Base-by-base conservation (phyloP, 2,888 invertebrate species). In the Aspidiotus destructor region DNA sequence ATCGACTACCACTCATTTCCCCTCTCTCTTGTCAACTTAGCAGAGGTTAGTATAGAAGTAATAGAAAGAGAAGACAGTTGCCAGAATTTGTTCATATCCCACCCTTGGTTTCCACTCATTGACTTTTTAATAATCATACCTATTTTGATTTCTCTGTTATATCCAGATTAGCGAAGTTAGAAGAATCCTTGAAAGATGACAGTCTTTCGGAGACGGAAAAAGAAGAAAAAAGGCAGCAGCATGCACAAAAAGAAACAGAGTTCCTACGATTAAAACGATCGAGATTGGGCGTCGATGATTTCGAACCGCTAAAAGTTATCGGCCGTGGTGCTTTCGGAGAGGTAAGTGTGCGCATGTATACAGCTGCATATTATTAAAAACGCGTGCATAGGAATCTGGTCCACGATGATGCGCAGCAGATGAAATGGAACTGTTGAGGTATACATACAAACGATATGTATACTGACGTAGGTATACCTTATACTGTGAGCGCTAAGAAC, bases 231-330 rank as follows among this genome's bases (percentile, higher is more conserved):
- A 84, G 98, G 73, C 85, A 89, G 76, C 93, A 94, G 76, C 98
- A 99, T 82, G 96, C 97, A 70, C 89, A 93, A 77, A 98, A 98
- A 78, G 99, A 99, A 80, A 98, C 98, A 13, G 98, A 99, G 80
- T 99, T 97, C 80, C 85, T 99, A 73, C 85, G 98, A 73, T 84
- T 98, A 73, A 98, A 98, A 79, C 83, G 98, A 72, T 93, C 96
- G 62, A 85, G 97, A 72, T 85, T 99, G 62, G 96, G 95, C 60
- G 97, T 98, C 41, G 94, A 96, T 79, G 98, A 99, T 80, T 99
- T 99, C 77, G 97, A 97, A 78, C 94, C 98, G 13, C 83, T 99
- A 70, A 99, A 98, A 82, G 74, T 77, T 68, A 92, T 92, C 75
- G 93, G 92, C n/a, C 83, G 92, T 73, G 93, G 92, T 57, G 93